Evolutionary conservation across 2,888 invertebrate genomes (phyloP), one percentile per base, ranked within the genome.

Genomic region (Papilio protenor): DNA sequence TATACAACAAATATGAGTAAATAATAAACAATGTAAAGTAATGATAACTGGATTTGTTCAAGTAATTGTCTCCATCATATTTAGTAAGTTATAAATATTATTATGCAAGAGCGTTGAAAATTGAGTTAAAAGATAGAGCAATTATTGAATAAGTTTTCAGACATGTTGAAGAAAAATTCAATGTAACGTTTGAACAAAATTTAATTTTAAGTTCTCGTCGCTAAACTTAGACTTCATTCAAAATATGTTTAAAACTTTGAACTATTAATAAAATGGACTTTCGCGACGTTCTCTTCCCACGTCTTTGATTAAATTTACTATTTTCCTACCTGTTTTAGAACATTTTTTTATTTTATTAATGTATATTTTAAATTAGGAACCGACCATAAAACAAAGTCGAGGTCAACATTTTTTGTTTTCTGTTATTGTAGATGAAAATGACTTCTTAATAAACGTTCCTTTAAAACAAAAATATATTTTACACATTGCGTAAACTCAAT

Each of bases 121-220:
- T 66, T 66, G 40, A 66, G 66, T 66, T 66, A 45, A 69, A 45
- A 0, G 21, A 4, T 1, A 69, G 2, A 21, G 66, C 14, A 45
- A 69, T 45, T 69, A 69, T 69, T 45, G 21, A 21, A 69, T 12
- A 66, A 66, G 40, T 69, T 69, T 40, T 45, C 66, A 69, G 66
- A 69, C 66, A 12, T 45, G 45, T 69, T 45, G 5, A 45, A 69
- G n/a, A 69, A 69, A 69, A 69, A 69, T 8, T 40, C 8, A 18
- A 40, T 18, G 18, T 18, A 40, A 40, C 18, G 11, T 69, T 66
- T 45, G 45, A 45, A 69, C 40, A 21, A 45, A 69, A 69, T 45
- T 69, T 69, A 69, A 69, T 69, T 69, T 45, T 12, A 10, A 40
- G 5, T 69, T 69, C 45, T 69, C 66, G 45, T 45, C 40, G 66